phyloP scores from a whole-genome alignment of 2,888 invertebrate genomes.

The Apotomis betuletana region DNA sequence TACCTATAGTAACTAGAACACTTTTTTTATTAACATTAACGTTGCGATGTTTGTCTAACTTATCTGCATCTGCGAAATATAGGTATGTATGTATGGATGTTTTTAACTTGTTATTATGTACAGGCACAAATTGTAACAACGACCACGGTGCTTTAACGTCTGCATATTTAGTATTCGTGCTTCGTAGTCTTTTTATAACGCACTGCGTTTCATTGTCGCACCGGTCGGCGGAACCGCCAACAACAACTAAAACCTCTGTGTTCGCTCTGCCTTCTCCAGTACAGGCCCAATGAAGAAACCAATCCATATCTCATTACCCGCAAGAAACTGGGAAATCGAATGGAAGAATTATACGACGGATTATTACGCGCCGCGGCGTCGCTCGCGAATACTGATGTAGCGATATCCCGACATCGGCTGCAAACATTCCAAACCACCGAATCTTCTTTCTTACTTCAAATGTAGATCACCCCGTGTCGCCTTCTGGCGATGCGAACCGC shows the following conservation, averaged over 20 bases:
- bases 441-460: constrained; percentile 35
- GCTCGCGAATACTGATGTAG: constrained; percentile 32
- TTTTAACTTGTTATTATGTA: not conserved
- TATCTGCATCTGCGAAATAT: not conserved
- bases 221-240: constrained; percentile 5
- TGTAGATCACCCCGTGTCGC: constrained; percentile 14
- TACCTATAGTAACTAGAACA: too few relatives aligned
- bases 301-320: not conserved
- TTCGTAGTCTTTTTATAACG: constrained; percentile 33
- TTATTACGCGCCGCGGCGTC: constrained; percentile 15
- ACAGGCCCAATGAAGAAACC: constrained; percentile 1
- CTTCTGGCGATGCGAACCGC: not conserved
- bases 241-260: constrained; percentile 32
- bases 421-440: constrained; percentile 28
- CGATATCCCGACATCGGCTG: constrained; percentile 27
- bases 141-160: constrained; percentile 6
- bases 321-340: constrained; percentile 27
- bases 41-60: not conserved
- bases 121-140: constrained; percentile 17
- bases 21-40: too few relatives aligned
- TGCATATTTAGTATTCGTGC: constrained; percentile 29
- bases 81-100: not conserved
- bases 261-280: constrained; percentile 3
- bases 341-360: constrained; percentile 26
- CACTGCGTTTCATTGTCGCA: constrained; percentile 19